Conservation (phyloP, 2,888 invertebrate species). For the Pogonocherus hispidulus region DNA sequence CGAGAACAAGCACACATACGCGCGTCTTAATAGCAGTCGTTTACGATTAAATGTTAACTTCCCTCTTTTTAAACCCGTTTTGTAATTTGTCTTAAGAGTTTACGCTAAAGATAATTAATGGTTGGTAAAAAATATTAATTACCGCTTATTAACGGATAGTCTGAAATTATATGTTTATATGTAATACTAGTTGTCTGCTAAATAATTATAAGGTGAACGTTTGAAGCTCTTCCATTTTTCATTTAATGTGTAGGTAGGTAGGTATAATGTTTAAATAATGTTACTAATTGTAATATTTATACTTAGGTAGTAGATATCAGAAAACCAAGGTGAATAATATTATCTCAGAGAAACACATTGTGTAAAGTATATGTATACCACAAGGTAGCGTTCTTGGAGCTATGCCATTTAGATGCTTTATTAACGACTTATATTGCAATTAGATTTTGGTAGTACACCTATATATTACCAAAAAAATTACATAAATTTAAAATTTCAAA, state of each 20-base stretch:
- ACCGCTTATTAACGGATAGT: not conserved
- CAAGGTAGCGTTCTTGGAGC: no score
- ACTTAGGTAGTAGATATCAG: no score
- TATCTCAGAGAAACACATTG: no score
- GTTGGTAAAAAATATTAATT: slow-evolving; percentile 5
- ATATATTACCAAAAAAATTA: no score
- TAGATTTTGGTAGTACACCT: no score
- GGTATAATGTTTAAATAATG: not conserved
- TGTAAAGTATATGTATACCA: no score
- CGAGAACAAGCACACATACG: slow-evolving; percentile 47
- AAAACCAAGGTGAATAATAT: no score
- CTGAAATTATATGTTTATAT: slow-evolving; percentile 12
- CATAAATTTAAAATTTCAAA: no score
- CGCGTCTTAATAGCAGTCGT: slow-evolving; percentile 45
- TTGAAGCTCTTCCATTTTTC: not conserved
- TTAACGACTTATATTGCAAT: no score
- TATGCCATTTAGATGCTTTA: no score
- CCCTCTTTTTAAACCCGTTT: slow-evolving; percentile 23
- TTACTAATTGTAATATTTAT: not conserved
- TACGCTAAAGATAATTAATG: slow-evolving; percentile 10
- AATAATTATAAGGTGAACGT: not conserved
- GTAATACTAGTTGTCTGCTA: not conserved
- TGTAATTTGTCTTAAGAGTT: slow-evolving; percentile 25
- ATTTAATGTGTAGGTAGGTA: not conserved
- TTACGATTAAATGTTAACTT: slow-evolving; percentile 36